phyloP scores from a whole-genome alignment of 2,113 vertebrate genomes.

The Plestiodon gilberti region DNA sequence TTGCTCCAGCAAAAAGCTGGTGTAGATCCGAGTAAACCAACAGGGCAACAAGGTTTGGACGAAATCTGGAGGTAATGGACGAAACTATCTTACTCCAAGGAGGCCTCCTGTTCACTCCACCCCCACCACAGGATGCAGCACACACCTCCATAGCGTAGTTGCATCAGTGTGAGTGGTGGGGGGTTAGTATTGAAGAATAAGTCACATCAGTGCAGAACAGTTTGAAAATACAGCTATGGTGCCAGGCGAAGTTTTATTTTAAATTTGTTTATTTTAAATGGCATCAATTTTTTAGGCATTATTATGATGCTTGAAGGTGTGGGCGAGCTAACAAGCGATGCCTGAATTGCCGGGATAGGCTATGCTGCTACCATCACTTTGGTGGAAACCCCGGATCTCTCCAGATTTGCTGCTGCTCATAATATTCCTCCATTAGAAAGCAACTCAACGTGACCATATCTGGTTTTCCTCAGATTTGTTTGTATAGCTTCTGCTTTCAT shows the following conservation, averaged over 20 bases:
- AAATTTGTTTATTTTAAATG: background rate
- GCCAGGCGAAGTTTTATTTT: background rate
- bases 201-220: background rate
- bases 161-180: no score
- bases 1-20: no score
- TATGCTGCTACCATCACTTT: background rate
- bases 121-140: no score
- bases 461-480: conserved; percentile 40
- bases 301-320: background rate
- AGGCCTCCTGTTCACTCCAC: no score
- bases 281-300: background rate
- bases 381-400: background rate
- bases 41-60: no score
- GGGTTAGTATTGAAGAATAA: background rate
- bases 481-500: conserved; percentile 28
- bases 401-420: conserved; percentile 52
- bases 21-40: no score
- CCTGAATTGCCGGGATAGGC: background rate
- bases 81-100: no score
- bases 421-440: conserved; percentile 47
- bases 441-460: conserved; percentile 40
- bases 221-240: background rate
- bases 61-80: no score
- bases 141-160: no score
- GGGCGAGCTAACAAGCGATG: background rate